Base-by-base conservation (phyloP, 2,797 vertebrate genomes). In the Chelon auratus region DNA sequence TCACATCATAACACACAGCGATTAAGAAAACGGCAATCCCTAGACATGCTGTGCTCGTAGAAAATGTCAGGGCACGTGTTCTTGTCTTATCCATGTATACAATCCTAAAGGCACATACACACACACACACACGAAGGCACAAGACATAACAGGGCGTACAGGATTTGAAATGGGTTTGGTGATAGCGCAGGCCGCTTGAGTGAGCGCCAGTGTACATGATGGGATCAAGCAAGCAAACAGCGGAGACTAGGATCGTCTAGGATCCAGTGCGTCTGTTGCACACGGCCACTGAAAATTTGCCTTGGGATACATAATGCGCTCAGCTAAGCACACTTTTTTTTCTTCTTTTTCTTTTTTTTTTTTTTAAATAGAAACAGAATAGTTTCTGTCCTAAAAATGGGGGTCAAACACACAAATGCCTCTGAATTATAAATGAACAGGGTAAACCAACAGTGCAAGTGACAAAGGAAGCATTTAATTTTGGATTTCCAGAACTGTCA, bases 121-220 rank as follows among this genome's bases (percentile, higher is more conserved):
- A 53, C 43, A 61, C 26, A 56, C 24, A 55, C n/a, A 24, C 24
- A 24, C 24, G 3, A 26, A 10, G 11, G 62, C 11, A 9, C 26
- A 58, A 62, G 17, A 62, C 20, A 50, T 36, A 55, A 62, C 3
- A 60, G 50, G 45, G 42, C 33, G 36, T 11, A 40, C 5, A 18
- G 26, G 48, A 65, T 77, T 76, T 75, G 6, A 78, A 84, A 72
- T 20, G 50, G 61, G 77, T 81, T 64, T 81, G 36, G 26, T 43
- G 48, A 72, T 18, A 22, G 18, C n/a, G 22, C n/a, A 68, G 51
- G 61, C 17, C 74, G 24, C 45, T 75, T 56, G 33, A 64, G 36
- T 26, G 40, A 78, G 61, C 9, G 4, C 45, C 18, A 45, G 40
- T 43, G 39, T 3, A 45, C 14, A 51, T 10, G 24, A 66, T 22